A percentile compares a stretch with the other conserved stretches of the same genome.
Conservation (phyloP, 2,113 vertebrate species). For the Lagopus leucura region DNA sequence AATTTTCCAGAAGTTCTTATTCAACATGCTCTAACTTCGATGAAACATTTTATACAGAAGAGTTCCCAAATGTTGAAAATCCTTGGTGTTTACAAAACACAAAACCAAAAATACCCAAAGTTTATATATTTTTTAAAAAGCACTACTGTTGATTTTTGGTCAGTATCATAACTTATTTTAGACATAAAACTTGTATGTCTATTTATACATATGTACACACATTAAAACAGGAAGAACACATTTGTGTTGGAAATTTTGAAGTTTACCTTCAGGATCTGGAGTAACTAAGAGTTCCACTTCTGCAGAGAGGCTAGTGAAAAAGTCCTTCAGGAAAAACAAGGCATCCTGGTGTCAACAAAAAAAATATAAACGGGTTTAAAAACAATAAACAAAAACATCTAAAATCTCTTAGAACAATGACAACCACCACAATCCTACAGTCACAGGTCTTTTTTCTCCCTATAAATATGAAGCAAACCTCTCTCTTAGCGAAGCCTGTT, state of each 20-base stretch:
- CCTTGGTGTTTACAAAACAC: not conserved
- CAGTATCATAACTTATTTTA: not conserved
- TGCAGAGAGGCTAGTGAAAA: conserved; percentile 92
- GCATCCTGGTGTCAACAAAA: conserved; percentile 85
- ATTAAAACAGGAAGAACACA: not conserved
- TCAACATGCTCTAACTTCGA: not conserved
- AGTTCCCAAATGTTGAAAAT: not conserved
- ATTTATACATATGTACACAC: not conserved
- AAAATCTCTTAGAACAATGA: not conserved
- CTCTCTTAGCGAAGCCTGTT: not conserved
- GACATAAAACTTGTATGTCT: not conserved
- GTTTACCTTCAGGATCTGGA: conserved; percentile 92
- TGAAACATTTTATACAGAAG: not conserved
- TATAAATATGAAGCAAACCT: not conserved
- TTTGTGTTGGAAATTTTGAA: not conserved
- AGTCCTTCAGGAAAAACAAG: conserved; percentile 97
- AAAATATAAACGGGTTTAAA: not conserved
- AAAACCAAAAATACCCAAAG: not conserved
- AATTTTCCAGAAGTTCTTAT: not conserved
- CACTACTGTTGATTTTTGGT: not conserved
- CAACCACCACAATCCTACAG: not conserved
- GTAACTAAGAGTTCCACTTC: conserved; percentile 94
- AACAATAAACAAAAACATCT: not conserved
- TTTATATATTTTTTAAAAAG: not conserved
- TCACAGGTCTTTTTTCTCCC: not conserved